Evolutionary conservation across 2,113 vertebrate genomes (phyloP).

Genomic region (Seriola rivoliana): DNA sequence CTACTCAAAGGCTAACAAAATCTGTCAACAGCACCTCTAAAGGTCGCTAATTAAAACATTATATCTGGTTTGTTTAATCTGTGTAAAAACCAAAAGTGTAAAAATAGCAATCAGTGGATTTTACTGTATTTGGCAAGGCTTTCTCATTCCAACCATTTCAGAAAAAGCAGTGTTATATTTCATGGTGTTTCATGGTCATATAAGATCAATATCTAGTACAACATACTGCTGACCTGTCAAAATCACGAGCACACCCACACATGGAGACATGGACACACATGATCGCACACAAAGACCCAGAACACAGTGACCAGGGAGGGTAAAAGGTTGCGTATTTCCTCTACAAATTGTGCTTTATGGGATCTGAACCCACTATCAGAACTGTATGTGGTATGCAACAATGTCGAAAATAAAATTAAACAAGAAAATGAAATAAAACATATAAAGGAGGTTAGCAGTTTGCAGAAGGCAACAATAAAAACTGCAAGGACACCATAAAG

Average conservation of each 20-base stretch:
- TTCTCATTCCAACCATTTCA: not conserved
- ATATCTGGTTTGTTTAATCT: not conserved
- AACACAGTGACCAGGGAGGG: conserved; percentile 3
- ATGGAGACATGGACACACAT: conserved; percentile 7
- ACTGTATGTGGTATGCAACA: not conserved
- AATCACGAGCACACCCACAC: conserved; percentile 16
- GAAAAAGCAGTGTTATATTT: not conserved
- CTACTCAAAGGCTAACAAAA: not conserved
- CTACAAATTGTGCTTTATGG: not conserved
- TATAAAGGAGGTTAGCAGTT: not conserved
- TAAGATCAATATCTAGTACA: conserved; percentile 18
- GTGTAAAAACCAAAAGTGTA: too few species aligned
- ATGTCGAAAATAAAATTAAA: not conserved
- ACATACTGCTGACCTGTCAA: conserved; percentile 32
- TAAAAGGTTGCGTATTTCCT: conserved; percentile 6
- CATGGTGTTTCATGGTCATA: not conserved
- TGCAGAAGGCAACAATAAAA: conserved; percentile 32
- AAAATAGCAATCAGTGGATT: not conserved
- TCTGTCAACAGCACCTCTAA: not conserved
- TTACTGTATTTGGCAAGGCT: not conserved
- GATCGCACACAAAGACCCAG: conserved; percentile 31
- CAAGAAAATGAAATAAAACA: not conserved
- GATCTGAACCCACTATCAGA: not conserved
- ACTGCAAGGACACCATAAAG: conserved; percentile 45
- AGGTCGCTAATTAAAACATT: not conserved